Conservation (phyloP, 2,797 vertebrate genomes). For the Oryzias sinensis region DNA sequence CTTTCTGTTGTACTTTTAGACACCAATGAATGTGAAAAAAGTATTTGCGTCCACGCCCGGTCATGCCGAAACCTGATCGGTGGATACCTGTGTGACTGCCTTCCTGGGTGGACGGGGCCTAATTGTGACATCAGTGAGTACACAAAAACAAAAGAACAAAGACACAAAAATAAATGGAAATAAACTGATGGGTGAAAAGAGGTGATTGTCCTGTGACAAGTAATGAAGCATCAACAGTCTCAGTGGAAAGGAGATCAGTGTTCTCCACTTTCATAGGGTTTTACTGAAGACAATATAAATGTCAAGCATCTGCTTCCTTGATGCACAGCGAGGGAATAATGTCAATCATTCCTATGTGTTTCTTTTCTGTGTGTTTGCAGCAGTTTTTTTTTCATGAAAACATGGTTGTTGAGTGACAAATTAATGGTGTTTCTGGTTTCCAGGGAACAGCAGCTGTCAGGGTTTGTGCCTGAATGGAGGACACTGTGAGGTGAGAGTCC, state of each 20-base stretch:
- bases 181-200: constrained; percentile 8
- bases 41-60: constrained; percentile 75
- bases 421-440: constrained; percentile 29
- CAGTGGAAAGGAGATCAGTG: constrained; percentile 26
- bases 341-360: not conserved
- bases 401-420: constrained; percentile 12
- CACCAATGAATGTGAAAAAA: constrained; percentile 79
- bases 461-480: constrained; percentile 75
- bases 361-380: constrained; percentile 8
- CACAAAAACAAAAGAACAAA: constrained; percentile 4
- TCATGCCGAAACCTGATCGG: constrained; percentile 83
- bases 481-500: constrained; percentile 74
- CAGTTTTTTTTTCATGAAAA: not conserved
- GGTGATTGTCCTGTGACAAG: constrained; percentile 10
- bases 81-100: constrained; percentile 83
- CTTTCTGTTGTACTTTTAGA: constrained; percentile 59
- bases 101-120: constrained; percentile 77
- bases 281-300: constrained; percentile 6
- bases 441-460: constrained; percentile 81
- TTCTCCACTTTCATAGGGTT: constrained; percentile 10
- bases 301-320: not conserved
- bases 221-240: constrained; percentile 17
- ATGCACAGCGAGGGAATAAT: not conserved
- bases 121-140: constrained; percentile 82
- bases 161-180: not conserved